Evolutionary conservation across 2,888 invertebrate genomes (phyloP), one percentile per base, ranked within the genome.

Genomic region (Clanis bilineata): DNA sequence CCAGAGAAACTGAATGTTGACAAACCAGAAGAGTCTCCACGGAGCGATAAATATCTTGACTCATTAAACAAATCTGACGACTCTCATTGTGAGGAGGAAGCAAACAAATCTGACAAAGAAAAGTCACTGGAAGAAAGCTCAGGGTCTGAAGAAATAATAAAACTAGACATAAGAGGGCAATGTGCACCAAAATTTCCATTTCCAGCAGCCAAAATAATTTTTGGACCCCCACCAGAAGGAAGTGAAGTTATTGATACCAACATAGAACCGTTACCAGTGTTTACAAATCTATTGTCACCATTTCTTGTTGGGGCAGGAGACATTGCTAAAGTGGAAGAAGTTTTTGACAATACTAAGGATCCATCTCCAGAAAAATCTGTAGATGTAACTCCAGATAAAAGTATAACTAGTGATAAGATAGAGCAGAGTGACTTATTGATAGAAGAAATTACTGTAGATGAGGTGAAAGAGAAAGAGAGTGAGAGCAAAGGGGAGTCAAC

Each of bases 141-240:
- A 54, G 85, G 77, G 0, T 93, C 93, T 36, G 92, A 93, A 64
- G 92, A 93, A 67, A 88, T 93, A 6, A 92, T 93, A 57, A 92
- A 91, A 63, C 65, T 93, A 61, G 93, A 93, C 71, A 92, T 93
- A 39, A 77, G 93, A 76, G 93, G 93, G 1, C 82, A 86, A 65
- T 88, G 82, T 36, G 83, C 74, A 28, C 87, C 86, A 7, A 90
- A 85, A 69, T 85, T 83, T 64, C 70, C 83, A 2, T 73, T 89
- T 61, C 80, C 85, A 28, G 68, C 85, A 62, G 80, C 84, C 15
- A 87, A 90, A 79, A 90, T 92, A 55, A 86, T 92, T 64, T 89
- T 90, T 73, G 91, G 91, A 1, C 86, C 89, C 7, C 90, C 90
- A 25, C 91, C 90, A 18, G 86, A 88, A 65, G 88, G 86, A 1